Conservation (phyloP, 2,888 invertebrate genomes). For the Chaitophorus viminalis region DNA sequence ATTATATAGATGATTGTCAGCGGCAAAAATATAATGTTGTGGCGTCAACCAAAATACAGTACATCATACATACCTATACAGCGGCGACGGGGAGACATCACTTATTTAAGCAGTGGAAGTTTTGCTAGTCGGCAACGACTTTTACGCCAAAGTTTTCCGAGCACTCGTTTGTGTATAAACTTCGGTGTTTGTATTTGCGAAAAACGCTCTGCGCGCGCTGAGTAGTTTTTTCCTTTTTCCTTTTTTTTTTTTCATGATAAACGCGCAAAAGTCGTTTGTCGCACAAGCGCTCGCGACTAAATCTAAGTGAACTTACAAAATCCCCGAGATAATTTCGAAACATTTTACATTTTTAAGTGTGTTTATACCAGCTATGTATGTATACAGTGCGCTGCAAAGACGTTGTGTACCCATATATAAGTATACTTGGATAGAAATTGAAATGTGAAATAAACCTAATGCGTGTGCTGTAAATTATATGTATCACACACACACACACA, state of each 20-base stretch:
- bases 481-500: neutral
- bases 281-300: slow-evolving; percentile 40
- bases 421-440: neutral
- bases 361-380: neutral
- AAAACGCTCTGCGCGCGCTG: slow-evolving; percentile 18
- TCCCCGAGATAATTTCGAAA: slow-evolving; percentile 48
- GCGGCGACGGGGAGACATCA: slow-evolving; percentile 5
- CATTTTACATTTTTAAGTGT: slow-evolving; percentile 51
- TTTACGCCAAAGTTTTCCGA: slow-evolving; percentile 40
- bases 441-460: neutral
- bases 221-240: neutral
- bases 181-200: slow-evolving; percentile 55
- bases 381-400: neutral
- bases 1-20: neutral
- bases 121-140: slow-evolving; percentile 45
- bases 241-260: neutral
- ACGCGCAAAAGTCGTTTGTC: slow-evolving; percentile 59
- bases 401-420: neutral
- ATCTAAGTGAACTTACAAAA: slow-evolving; percentile 48
- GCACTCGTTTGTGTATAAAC: slow-evolving; percentile 43
- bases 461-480: neutral
- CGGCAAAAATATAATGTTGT: too few relatives aligned
- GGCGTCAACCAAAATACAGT: too few relatives aligned
- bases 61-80: too few relatives aligned
- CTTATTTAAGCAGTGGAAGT: slow-evolving; percentile 49